Evolutionary conservation across 2,888 invertebrate species (phyloP), one percentile per base, ranked within the genome.

Genomic region (Sthenelais limicola): DNA sequence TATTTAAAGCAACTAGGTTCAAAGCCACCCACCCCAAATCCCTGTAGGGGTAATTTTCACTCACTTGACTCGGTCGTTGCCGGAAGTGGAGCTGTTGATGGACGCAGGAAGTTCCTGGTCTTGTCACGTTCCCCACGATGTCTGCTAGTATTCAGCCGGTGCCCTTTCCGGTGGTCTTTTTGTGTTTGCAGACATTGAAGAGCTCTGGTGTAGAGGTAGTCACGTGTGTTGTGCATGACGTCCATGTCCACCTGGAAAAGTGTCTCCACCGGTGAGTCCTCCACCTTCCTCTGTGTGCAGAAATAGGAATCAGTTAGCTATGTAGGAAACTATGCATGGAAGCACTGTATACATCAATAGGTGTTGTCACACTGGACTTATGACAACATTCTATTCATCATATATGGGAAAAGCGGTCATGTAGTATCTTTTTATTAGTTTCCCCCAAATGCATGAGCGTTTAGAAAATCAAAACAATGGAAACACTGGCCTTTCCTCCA

Each of bases 181-280:
- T 62, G 62, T 7, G 62, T 28, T 43, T 62, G 35, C 62, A 62
- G 35, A 18, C 62, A 62, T 43, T 62, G 62, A 24, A 62, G 62
- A 62, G 62, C 43, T 62, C 62, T 62, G 24, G 26, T 38, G 38
- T 62, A 62, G n/a, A 62, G 62, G 62, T 38, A 62, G 62, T 62
- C 62, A 35, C 38, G 35, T 35, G 62, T 62, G 62, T 62, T 62
- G 9, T 62, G 62, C 62, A 62, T 35, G 35, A 62, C 24, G 15
- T 62, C 62, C 62, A 62, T 62, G 62, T 62, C 62, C 1, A 62
- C 62, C 24, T 62, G 24, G 24, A 21, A 62, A 24, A 62, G 7
- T 3, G 24, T 62, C 18, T 21, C 24, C 38, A 38, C 62, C n/a
- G 43, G 12, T 35, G 24, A 21, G 38, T 35, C 24, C 35, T 62